Percentiles rank a stretch among this genome's conserved stretches.
Evolutionary conservation across 2,113 vertebrate species (phyloP).

Genomic region (Brachyistius frenatus): DNA sequence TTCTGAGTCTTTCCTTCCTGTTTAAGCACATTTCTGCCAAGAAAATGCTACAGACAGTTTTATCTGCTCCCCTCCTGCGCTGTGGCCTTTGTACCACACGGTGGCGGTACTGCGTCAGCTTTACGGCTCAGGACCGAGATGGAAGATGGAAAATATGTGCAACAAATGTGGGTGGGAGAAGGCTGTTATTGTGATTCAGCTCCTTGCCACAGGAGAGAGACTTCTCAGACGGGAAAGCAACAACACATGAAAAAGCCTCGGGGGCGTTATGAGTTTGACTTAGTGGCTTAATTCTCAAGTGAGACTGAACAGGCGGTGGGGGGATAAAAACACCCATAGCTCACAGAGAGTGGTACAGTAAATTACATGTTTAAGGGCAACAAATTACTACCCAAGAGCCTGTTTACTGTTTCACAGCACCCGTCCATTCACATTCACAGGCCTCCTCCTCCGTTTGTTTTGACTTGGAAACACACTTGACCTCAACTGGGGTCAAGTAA

Average conservation of each 20-base stretch:
- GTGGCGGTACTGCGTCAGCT: slow-evolving; percentile 49
- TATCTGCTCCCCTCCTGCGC: background rate
- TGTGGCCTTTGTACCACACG: slow-evolving; percentile 38
- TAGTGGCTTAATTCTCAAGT: slow-evolving; percentile 52
- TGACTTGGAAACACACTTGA: slow-evolving; percentile 17
- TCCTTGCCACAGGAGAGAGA: slow-evolving; percentile 56
- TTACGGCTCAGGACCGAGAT: background rate
- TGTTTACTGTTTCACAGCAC: slow-evolving; percentile 27
- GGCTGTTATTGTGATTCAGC: slow-evolving; percentile 67
- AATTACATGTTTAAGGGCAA: slow-evolving; percentile 48
- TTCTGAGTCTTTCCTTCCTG: slow-evolving; percentile 21
- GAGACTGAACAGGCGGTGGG: background rate
- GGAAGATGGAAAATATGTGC: slow-evolving; percentile 35
- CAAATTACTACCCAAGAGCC: slow-evolving; percentile 37
- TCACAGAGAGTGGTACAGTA: slow-evolving; percentile 37
- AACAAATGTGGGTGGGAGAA: slow-evolving; percentile 18
- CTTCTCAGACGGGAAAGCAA: slow-evolving; percentile 48
- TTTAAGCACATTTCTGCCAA: no score
- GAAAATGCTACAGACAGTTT: background rate
- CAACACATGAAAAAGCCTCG: slow-evolving; percentile 49
- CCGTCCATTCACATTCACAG: background rate
- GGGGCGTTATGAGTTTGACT: slow-evolving; percentile 62
- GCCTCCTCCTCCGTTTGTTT: background rate
- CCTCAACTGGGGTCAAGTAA: background rate
- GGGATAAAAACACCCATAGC: slow-evolving; percentile 26